phyloP scores from a whole-genome alignment of 2,797 vertebrate species.

The Galago senegalensis region DNA sequence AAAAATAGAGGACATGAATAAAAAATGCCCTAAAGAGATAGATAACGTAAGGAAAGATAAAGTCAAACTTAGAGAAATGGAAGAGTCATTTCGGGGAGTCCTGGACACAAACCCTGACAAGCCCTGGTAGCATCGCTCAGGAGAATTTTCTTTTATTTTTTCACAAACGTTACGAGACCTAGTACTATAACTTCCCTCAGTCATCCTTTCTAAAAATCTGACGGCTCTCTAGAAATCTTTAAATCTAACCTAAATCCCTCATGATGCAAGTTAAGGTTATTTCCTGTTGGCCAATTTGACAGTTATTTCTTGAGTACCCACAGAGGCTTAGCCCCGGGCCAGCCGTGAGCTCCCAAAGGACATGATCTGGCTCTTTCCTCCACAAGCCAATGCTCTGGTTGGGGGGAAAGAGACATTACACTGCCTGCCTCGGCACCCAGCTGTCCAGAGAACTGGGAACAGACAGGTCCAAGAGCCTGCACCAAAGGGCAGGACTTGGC shows the following conservation, averaged over 20 bases:
- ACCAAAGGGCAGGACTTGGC: neutral
- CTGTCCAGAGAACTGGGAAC: neutral
- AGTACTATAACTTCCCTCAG: neutral
- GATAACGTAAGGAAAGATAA: no score
- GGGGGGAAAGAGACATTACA: neutral
- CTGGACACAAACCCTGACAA: neutral
- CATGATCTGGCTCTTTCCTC: neutral
- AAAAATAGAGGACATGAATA: no score
- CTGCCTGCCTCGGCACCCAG: fast-evolving
- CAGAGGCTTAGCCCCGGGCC: neutral
- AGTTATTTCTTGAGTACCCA: neutral
- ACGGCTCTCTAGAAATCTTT: neutral
- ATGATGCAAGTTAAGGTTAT: neutral
- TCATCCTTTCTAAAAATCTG: neutral
- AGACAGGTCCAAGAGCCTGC: neutral
- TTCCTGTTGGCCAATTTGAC: conserved; percentile 5
- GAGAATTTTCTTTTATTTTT: neutral
- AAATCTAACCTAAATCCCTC: conserved; percentile 22
- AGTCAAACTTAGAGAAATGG: no score
- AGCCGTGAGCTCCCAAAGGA: neutral
- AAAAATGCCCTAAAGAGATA: no score
- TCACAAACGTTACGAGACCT: neutral
- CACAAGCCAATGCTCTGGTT: neutral
- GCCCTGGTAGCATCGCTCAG: neutral
- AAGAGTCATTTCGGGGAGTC: no score